Conservation (phyloP, 2,888 invertebrate genomes). For the Dryomyza anilis region DNA sequence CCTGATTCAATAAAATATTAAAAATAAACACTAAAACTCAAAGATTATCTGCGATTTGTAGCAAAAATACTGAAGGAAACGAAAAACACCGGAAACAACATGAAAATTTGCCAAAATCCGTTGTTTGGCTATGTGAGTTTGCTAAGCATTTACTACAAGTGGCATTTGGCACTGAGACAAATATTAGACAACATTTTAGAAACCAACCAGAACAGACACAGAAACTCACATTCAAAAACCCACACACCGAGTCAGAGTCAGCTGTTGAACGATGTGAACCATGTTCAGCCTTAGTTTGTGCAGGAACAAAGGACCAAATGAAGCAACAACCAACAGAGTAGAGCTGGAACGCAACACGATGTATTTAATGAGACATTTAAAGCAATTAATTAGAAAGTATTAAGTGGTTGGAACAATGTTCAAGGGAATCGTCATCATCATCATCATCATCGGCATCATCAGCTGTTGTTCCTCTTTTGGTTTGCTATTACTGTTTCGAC, state of each 20-base stretch:
- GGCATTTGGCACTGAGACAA: neutral
- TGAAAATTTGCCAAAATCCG: slow-evolving; percentile 8
- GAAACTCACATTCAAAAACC: too few relatives aligned
- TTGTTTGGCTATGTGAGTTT: neutral
- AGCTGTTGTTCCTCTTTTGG: too few relatives aligned
- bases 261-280: too few relatives aligned
- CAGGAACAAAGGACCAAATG: too few relatives aligned
- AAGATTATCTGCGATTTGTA: neutral
- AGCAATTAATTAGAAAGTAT: slow-evolving; percentile 21
- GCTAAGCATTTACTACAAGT: neutral
- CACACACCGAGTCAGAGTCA: too few relatives aligned
- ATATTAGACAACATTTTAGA: neutral
- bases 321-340: too few relatives aligned
- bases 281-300: too few relatives aligned
- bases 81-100: slow-evolving; percentile 7
- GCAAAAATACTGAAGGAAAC: too few relatives aligned
- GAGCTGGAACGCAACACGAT: neutral
- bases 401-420: slow-evolving; percentile 16
- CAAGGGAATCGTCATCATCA: slow-evolving; percentile 7
- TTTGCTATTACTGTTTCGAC: too few relatives aligned
- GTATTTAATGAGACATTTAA: slow-evolving; percentile 18
- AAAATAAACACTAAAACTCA: neutral
- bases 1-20: neutral
- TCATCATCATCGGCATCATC: too few relatives aligned
- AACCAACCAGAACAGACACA: too few relatives aligned